phyloP scores from a whole-genome alignment of 2,113 vertebrate species.

The Zapornia atra region DNA sequence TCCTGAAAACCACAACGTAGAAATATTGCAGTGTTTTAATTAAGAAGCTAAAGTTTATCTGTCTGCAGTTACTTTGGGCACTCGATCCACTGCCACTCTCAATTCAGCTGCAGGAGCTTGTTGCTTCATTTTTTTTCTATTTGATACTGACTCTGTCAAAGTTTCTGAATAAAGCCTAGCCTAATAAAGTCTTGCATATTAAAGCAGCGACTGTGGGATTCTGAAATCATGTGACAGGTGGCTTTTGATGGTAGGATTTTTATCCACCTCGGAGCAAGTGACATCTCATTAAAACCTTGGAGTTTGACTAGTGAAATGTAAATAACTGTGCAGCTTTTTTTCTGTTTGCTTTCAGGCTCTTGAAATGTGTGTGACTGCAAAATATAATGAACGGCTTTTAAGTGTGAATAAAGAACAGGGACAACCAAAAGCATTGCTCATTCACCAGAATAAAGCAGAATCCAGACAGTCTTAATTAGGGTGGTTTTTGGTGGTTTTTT shows the following conservation, averaged over 20 bases:
- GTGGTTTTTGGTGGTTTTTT: too few species aligned
- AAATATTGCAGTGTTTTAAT: not conserved
- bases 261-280: slow-evolving; percentile 29
- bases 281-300: slow-evolving; percentile 54
- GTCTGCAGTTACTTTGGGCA: not conserved
- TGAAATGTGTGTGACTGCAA: slow-evolving; percentile 33
- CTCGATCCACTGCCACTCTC: not conserved
- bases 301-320: slow-evolving; percentile 57
- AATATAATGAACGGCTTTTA: slow-evolving; percentile 55
- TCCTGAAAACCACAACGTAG: not conserved
- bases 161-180: not conserved
- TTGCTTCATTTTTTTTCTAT: not conserved
- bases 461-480: slow-evolving; percentile 26
- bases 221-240: slow-evolving; percentile 17
- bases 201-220: not conserved
- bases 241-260: slow-evolving; percentile 44
- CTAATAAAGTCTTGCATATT: slow-evolving; percentile 21
- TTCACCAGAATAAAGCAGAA: not conserved
- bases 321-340: slow-evolving; percentile 31
- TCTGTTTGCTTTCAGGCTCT: slow-evolving; percentile 48
- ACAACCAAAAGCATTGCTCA: not conserved
- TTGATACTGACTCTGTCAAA: not conserved
- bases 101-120: not conserved
- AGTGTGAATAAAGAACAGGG: slow-evolving; percentile 6
- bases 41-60: not conserved